Evolutionary conservation across 2,113 vertebrate genomes (phyloP).

Genomic region (Drymodes brunneopygia): DNA sequence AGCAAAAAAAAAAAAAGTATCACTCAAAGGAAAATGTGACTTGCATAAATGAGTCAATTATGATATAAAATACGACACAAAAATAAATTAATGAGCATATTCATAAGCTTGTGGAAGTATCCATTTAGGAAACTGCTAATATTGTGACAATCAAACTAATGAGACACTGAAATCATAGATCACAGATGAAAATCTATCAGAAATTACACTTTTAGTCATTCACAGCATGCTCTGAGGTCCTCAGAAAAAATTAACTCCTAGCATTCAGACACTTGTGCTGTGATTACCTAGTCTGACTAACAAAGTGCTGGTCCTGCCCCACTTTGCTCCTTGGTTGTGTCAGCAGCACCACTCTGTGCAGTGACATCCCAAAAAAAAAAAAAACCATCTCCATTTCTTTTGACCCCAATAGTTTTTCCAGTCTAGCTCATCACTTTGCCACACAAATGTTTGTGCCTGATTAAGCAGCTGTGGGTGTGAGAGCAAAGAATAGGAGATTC

Average conservation of each 20-base stretch:
- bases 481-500: not conserved
- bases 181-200: conserved; percentile 16
- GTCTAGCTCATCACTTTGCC: not conserved
- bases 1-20: not conserved
- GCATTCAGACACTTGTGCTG: not conserved
- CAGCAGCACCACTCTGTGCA: not conserved
- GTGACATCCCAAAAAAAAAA: not conserved
- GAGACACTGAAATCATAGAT: conserved; percentile 27
- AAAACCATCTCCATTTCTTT: not conserved
- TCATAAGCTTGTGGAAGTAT: conserved; percentile 47
- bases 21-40: conserved; percentile 20
- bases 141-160: conserved; percentile 64
- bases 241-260: not conserved
- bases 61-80: conserved; percentile 30
- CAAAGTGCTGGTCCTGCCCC: not conserved
- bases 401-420: not conserved
- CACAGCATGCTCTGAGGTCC: not conserved
- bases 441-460: not conserved
- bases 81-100: conserved; percentile 62
- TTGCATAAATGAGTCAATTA: conserved; percentile 46
- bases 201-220: conserved; percentile 27
- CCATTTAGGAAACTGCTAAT: conserved; percentile 56
- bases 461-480: not conserved
- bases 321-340: not conserved
- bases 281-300: not conserved